Evolutionary conservation across 1,140 invertebrate species (phyloP), one percentile per base, ranked within the genome.

Genomic region (Apis dorsata): DNA sequence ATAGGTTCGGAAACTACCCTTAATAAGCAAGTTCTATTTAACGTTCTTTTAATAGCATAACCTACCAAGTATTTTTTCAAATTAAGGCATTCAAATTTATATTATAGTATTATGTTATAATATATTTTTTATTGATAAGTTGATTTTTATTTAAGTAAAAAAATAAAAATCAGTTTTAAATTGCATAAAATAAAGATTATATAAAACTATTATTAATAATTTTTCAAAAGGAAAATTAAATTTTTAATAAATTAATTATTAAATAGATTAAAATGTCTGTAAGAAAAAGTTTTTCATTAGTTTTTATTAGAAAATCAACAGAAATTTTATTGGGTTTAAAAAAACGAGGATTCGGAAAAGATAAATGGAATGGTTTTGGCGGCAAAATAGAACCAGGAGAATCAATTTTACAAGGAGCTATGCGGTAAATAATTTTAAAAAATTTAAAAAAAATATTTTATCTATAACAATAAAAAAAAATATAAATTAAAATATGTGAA

Each of bases 321-420:
- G 86, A 95, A 78, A 92, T 97, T 63, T 93, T 97, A 17, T 92
- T 97, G 28, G 97, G 97, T 3, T 93, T 95, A 53, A 97, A 97
- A 91, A 97, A 97, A 91, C 93, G 96, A 85, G 97, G 97, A 60
- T 96, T 97, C 89, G 97, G 97, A 15, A 79, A 92, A 69, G 95
- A 96, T 70, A 95, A 95, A 86, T 97, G 97, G 97, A 97, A 97
- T 93, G 97, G 97, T 74, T 97, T 97, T 94, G 97, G 97, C n/a
- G 97, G 97, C 13, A 97, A 97, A 95, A 94, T 97, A 11, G 95
- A 97, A 90, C 84, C 91, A 15, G 95, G 95, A 63, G 97, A 97
- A 94, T 94, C 94, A 9, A 95, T 97, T 57, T 55, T 94, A 21
- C 94, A 96, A 74, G 96, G 94, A 65, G 96, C 96, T 10, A 92